Evolutionary conservation across 1,140 invertebrate genomes (phyloP), one percentile per base, ranked within the genome.

Genomic region (Metopolophium dirhodum): DNA sequence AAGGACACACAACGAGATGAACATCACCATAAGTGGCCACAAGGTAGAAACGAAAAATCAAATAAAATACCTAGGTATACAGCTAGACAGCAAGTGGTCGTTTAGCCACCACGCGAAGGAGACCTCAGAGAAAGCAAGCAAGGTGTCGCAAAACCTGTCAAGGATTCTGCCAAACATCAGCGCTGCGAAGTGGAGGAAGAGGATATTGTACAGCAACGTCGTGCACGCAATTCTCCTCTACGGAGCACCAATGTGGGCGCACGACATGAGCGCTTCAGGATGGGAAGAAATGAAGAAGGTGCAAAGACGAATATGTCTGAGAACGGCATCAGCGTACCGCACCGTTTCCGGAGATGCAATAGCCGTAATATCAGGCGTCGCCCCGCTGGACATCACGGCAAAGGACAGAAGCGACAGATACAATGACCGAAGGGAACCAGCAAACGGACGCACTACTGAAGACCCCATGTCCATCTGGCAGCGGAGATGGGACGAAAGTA

Each of bases 21-120:
- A 94, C 94, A 94, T 94, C 94, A 94, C n/a, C 30, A 20, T 83
- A 93, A 93, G 47, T 94, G 94, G 86, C 7, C 51, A 57, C 51
- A 26, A 22, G 18, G 20, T 57, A 1, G 1, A 6, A 23, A 7
- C 37, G 0, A 37, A 89, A 6, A 7, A 6, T 22, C 30, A 37
- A 37, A 37, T 89, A 0, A 35, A 41, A 22, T 89, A 89, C 35
- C 87, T 89, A 1, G 49, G 87, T 0, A 0, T 54, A 6, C 87
- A 57, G 4, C 3, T 54, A 2, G 51, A 57, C 49, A 57, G 49
- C 47, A 89, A 35, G 22, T 54, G 30, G n/a, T 8, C 30, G 1
- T 89, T 89, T 26, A 30, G 20, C 6, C 20, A 22, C 3, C 51
- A 90, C 35, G 22, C 51, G 8, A 22, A 22, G 14, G 30, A 30